Conservation (phyloP, 2,797 vertebrate genomes). For the Myioborus miniatus region DNA sequence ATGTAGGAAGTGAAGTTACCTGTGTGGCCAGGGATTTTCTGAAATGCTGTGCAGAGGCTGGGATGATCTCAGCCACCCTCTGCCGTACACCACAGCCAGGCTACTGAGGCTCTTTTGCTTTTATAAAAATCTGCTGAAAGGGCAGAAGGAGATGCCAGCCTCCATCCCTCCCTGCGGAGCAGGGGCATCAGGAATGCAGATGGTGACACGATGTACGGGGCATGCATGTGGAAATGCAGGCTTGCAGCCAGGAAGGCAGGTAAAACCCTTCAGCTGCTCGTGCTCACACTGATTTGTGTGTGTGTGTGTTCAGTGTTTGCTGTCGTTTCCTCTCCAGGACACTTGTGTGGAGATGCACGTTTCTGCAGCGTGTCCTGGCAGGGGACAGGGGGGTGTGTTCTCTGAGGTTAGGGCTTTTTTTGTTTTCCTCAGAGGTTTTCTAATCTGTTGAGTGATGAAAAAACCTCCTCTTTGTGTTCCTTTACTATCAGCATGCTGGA, state of each 20-base stretch:
- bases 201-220: background rate
- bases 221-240: background rate
- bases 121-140: conserved; percentile 50
- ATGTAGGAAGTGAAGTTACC: background rate
- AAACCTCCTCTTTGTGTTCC: conserved; percentile 33
- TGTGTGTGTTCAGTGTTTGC: background rate
- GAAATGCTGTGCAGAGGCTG: accelerated
- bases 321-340: background rate
- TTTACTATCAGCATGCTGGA: background rate
- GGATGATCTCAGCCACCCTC: background rate
- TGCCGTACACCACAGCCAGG: accelerated
- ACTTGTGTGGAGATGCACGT: background rate
- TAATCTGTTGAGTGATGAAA: conserved; percentile 16
- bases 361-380: background rate
- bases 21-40: background rate
- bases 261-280: background rate
- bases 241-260: background rate
- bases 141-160: conserved; percentile 28
- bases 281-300: accelerated
- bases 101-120: background rate
- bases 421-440: background rate
- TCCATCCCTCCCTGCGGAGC: background rate
- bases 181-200: conserved; percentile 31
- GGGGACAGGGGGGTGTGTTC: background rate
- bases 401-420: background rate